Evolutionary conservation across 2,888 invertebrate species (phyloP).

Genomic region (Dichetophora obliterata): DNA sequence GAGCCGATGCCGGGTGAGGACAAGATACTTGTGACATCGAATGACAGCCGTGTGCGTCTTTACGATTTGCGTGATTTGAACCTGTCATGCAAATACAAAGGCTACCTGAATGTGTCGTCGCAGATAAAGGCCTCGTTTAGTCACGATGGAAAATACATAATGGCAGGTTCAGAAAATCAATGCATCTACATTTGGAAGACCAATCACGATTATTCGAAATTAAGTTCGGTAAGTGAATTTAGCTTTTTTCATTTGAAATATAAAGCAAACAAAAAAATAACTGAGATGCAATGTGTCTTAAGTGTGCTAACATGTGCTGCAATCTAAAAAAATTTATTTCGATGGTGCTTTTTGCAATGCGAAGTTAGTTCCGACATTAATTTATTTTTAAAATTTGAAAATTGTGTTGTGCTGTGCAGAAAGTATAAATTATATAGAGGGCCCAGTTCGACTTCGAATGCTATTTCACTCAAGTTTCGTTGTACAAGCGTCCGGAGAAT

Average conservation of each 20-base stretch:
- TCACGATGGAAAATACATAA: conserved; percentile 96
- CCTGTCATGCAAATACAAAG: conserved; percentile 95
- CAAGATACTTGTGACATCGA: conserved; percentile 96
- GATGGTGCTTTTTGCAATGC: background rate
- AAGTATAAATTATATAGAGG: too few relatives aligned
- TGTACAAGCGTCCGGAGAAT: too few relatives aligned
- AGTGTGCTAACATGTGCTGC: background rate
- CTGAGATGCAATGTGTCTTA: background rate
- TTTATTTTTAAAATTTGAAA: too few relatives aligned
- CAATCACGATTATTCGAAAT: conserved; percentile 94
- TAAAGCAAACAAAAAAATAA: too few relatives aligned
- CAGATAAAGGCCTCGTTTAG: conserved; percentile 98
- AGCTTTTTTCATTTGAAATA: too few relatives aligned
- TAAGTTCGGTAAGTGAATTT: conserved; percentile 78
- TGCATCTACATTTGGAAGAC: conserved; percentile 99
- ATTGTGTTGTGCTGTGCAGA: too few relatives aligned
- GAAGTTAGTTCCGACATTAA: too few relatives aligned
- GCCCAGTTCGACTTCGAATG: too few relatives aligned
- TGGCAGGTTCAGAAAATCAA: conserved; percentile 97
- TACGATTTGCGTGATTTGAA: conserved; percentile 96
- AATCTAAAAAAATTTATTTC: background rate
- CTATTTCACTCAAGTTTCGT: too few relatives aligned
- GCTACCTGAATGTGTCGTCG: conserved; percentile 93
- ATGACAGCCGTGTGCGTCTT: conserved; percentile 95
- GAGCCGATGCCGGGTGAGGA: conserved; percentile 97